A percentile compares a stretch with the other conserved stretches of the same genome.
phyloP scores from a whole-genome alignment of 1,140 invertebrate genomes.

The Drosophila pseudoobscura region DNA sequence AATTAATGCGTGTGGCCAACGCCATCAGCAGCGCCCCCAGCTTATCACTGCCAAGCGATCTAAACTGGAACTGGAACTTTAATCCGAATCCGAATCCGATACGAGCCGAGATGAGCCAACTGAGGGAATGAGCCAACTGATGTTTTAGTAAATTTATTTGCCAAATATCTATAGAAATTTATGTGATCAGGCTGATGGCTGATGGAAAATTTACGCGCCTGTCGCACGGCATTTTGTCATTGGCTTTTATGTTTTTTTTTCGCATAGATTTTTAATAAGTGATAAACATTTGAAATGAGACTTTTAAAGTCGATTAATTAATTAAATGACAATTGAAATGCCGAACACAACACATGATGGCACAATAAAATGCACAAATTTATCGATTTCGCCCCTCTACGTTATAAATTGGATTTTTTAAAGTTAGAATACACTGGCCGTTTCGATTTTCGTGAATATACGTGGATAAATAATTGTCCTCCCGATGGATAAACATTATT shows the following conservation, averaged over 20 bases:
- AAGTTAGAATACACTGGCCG: conserved; percentile 6
- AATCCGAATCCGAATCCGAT: neutral
- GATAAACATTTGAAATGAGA: conserved; percentile 71
- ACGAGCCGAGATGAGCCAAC: neutral
- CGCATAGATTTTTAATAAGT: conserved; percentile 77
- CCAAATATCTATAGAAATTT: conserved; percentile 74
- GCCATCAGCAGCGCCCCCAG: conserved; percentile 70
- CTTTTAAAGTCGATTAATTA: conserved; percentile 79
- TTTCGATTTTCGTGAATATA: conserved; percentile 36
- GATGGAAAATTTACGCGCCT: conserved; percentile 60
- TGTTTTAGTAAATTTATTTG: conserved; percentile 73
- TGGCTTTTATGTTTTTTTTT: conserved; percentile 36
- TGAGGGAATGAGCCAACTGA: conserved; percentile 34
- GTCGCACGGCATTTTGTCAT: conserved; percentile 54
- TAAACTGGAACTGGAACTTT: conserved; percentile 53
- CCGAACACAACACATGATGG: conserved; percentile 36
- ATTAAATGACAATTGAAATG: conserved; percentile 76
- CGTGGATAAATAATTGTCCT: conserved; percentile 19
- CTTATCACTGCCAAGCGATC: conserved; percentile 73
- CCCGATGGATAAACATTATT: conserved; percentile 32
- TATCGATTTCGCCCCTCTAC: conserved; percentile 58
- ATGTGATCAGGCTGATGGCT: conserved; percentile 31
- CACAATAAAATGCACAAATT: conserved; percentile 68
- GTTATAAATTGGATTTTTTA: conserved; percentile 14
- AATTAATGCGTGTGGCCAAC: conserved; percentile 79